phyloP scores from a whole-genome alignment of 1,140 invertebrate genomes.

The Dendroctonus ponderosae region DNA sequence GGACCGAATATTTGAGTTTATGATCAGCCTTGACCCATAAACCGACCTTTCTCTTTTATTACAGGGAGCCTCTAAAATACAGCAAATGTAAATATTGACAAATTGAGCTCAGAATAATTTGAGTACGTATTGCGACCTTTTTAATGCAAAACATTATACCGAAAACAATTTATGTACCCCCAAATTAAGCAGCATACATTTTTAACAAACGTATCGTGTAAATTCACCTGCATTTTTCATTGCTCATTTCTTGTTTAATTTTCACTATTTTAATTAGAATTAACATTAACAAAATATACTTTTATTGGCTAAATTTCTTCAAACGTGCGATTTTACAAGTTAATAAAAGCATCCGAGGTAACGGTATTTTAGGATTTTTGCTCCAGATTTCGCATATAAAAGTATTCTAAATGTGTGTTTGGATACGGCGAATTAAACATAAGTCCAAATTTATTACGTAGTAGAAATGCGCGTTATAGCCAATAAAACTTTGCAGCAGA shows the following conservation, averaged over 20 bases:
- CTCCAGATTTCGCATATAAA: conserved; percentile 12
- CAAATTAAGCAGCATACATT: not conserved
- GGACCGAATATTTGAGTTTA: conserved; percentile 8
- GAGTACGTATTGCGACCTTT: not conserved
- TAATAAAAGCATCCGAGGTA: not conserved
- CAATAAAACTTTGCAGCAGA: conserved; percentile 17
- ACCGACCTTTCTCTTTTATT: not conserved
- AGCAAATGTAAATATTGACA: no score
- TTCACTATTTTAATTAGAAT: no score
- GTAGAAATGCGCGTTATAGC: conserved; percentile 12
- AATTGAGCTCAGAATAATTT: not conserved
- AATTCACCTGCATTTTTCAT: not conserved
- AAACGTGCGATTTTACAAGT: not conserved
- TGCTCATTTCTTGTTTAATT: no score
- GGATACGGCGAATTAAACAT: conserved; percentile 13
- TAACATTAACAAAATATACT: no score
- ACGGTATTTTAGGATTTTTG: conserved; percentile 1
- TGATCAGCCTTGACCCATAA: conserved; percentile 3
- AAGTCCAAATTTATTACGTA: conserved; percentile 10
- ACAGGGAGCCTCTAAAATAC: no score
- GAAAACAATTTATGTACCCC: no score
- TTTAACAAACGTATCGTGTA: not conserved
- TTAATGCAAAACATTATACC: not conserved
- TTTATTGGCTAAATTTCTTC: not conserved
- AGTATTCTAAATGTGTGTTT: conserved; percentile 9